phyloP scores from a whole-genome alignment of 2,888 invertebrate genomes.

The Saturnia japonica region DNA sequence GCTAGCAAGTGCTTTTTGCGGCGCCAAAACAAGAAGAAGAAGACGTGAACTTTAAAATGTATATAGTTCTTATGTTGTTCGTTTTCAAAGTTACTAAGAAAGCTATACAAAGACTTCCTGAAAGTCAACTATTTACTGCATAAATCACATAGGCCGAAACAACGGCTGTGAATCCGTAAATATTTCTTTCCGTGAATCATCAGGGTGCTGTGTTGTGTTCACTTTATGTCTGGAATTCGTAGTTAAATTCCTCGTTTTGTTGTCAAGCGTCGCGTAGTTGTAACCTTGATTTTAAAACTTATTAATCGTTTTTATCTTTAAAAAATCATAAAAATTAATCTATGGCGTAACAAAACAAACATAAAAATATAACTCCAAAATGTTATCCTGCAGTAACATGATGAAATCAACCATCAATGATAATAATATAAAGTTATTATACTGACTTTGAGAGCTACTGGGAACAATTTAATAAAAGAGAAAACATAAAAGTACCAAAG shows the following conservation, averaged over 20 bases:
- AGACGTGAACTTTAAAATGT: not conserved
- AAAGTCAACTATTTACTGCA: conserved; percentile 4
- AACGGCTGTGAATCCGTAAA: conserved; percentile 7
- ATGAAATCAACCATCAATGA: too few species aligned
- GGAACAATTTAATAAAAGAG: too few species aligned
- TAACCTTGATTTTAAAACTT: not conserved
- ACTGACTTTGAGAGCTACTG: too few species aligned
- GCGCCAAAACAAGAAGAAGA: not conserved
- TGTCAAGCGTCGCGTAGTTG: not conserved
- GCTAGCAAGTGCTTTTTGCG: too few species aligned
- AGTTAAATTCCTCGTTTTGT: not conserved
- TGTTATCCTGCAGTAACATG: too few species aligned
- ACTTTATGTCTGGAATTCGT: not conserved
- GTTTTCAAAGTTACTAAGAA: not conserved
- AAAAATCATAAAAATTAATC: too few species aligned
- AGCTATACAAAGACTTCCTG: not conserved
- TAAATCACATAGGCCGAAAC: conserved; percentile 10
- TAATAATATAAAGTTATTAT: too few species aligned
- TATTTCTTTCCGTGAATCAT: conserved; percentile 14
- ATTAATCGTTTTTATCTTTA: not conserved
- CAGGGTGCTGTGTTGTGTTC: conserved; percentile 6
- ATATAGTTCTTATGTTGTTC: not conserved
- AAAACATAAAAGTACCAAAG: too few species aligned
- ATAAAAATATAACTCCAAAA: too few species aligned
- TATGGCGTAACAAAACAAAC: too few species aligned